Percentiles rank a stretch among this genome's conserved stretches.
Evolutionary conservation across 2,113 vertebrate genomes (phyloP).

Genomic region (Megaceryle torquata): DNA sequence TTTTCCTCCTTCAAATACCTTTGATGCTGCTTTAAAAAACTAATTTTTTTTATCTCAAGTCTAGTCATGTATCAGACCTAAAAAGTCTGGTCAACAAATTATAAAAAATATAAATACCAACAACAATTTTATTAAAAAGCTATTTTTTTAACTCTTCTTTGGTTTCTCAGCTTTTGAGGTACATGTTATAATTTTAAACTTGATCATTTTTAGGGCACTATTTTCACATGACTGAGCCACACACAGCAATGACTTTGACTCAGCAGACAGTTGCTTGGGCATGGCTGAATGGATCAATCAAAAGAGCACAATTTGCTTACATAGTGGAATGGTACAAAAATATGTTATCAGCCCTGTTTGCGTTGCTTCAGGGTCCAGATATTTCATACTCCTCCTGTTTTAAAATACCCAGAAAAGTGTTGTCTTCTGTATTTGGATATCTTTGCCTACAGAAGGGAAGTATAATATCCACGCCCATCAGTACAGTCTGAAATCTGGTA

Average conservation of each 20-base stretch:
- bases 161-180: not conserved
- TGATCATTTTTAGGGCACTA: not conserved
- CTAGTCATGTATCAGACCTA: not conserved
- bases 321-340: not conserved
- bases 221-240: not conserved
- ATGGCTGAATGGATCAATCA: not conserved
- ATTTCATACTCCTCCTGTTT: not conserved
- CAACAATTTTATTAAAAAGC: not conserved
- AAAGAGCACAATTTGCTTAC: not conserved
- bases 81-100: not conserved
- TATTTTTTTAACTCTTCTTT: not conserved
- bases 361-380: not conserved
- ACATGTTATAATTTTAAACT: not conserved
- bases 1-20: not conserved
- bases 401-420: not conserved
- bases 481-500: not conserved
- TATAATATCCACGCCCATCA: not conserved
- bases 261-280: not conserved
- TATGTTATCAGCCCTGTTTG: not conserved
- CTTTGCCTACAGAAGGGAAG: not conserved
- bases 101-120: not conserved
- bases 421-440: not conserved
- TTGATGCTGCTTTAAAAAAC: not conserved
- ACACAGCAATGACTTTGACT: not conserved
- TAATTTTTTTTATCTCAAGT: not conserved